Percentiles rank a stretch among this genome's conserved stretches.
Evolutionary conservation across 2,113 vertebrate species (phyloP).

Genomic region (Podilymbus podiceps): DNA sequence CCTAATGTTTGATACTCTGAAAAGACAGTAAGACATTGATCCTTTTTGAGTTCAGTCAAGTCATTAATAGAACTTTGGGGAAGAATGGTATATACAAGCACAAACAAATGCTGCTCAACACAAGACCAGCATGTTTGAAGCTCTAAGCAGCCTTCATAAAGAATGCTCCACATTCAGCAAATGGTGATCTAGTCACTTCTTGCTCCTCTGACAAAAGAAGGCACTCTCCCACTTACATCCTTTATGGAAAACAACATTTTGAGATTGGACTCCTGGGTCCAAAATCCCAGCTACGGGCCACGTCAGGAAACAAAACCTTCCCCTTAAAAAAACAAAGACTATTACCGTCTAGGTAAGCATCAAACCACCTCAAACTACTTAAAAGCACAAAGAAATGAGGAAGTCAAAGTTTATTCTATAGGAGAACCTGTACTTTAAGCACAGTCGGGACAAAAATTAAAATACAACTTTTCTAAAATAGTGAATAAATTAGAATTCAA

Average conservation of each 20-base stretch:
- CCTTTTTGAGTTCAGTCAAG: neutral
- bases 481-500: neutral
- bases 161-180: neutral
- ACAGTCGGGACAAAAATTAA: neutral
- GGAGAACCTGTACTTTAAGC: neutral
- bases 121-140: neutral
- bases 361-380: neutral
- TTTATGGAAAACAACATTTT: neutral
- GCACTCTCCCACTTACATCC: accelerated
- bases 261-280: neutral
- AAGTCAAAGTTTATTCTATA: neutral
- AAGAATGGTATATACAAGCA: neutral
- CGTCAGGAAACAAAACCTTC: neutral
- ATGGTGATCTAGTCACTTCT: neutral
- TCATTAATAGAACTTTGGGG: neutral
- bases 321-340: neutral
- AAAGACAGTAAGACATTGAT: neutral
- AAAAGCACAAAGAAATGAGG: neutral
- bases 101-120: neutral
- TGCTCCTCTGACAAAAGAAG: neutral
- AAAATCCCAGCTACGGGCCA: neutral
- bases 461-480: neutral
- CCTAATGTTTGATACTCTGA: neutral
- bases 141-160: neutral
- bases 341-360: neutral